Evolutionary conservation across 2,113 vertebrate genomes (phyloP), one percentile per base, ranked within the genome.

Genomic region (Riparia riparia): DNA sequence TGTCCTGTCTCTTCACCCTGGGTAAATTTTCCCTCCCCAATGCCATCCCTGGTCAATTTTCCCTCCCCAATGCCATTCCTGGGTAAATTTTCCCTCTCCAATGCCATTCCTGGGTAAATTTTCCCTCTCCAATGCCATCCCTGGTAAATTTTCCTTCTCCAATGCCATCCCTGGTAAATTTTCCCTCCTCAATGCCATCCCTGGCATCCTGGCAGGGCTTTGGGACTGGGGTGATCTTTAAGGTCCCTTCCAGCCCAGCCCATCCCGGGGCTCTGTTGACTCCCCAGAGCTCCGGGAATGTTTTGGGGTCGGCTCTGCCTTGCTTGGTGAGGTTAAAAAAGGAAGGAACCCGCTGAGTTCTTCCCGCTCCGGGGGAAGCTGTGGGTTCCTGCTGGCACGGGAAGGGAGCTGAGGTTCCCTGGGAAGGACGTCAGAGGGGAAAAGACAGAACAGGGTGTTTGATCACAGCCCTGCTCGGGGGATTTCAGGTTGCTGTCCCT

Each of bases 401-500:
- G 47, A 31, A 64, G n/a, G 61, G 2, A 80, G 86, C 95, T 71
- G 92, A 82, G 85, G 4, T 19, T 8, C 31, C 49, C 34, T 29
- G 14, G 86, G 39, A 29, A 45, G 65, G 51, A 32, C 29, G 14
- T 32, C 41, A 41, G 73, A 9, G 37, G 31, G 45, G 26, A 24
- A 6, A 12, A 17, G 88, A 18, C 73, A 15, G 50, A 68, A 34
- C 63, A 63, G 4, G 71, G 81, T 51, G 89, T 96, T 96, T 96
- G 95, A 96, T 97, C 95, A 87, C 57, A 81, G 93, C 64, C 22
- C 28, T 66, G 77, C 88, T 29, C 26, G 32, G 80, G 90, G 94
- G 71, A 85, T 53, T 81, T 54, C 95, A 95, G 93, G 92, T 89
- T 95, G 73, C 79, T 77, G 61, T 73, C 92, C 94, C 83, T 80